A percentile compares a stretch with the other conserved stretches of the same genome.
Evolutionary conservation across 2,113 vertebrate species (phyloP).

Genomic region (Calyptomena viridis): DNA sequence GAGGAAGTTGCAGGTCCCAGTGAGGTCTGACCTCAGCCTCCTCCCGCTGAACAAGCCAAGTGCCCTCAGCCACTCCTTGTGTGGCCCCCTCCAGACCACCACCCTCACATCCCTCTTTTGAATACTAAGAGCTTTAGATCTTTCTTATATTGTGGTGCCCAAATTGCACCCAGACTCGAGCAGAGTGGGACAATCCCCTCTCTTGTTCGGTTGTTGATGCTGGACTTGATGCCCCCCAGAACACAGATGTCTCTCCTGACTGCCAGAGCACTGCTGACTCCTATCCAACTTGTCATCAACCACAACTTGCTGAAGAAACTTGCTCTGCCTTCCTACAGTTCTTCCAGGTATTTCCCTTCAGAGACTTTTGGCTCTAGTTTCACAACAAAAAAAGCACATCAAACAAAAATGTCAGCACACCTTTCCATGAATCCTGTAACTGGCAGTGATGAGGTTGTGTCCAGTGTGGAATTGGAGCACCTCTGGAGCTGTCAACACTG

Average conservation of each 20-base stretch:
- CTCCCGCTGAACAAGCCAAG: neutral
- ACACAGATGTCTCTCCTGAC: neutral
- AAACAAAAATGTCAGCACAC: neutral
- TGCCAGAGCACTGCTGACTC: neutral
- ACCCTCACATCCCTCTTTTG: neutral
- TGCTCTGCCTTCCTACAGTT: neutral
- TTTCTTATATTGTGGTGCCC: neutral
- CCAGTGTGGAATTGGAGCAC: accelerated
- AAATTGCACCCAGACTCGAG: too few species aligned
- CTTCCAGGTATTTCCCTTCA: neutral
- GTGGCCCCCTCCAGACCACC: neutral
- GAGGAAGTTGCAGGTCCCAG: neutral
- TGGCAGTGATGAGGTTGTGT: neutral
- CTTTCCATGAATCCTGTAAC: neutral
- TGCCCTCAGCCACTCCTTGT: neutral
- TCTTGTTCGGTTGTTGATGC: too few species aligned
- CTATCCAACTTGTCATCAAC: neutral
- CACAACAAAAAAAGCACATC: neutral
- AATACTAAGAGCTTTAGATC: neutral
- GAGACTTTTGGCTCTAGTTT: neutral
- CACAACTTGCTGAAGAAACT: neutral
- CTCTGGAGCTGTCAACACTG: neutral
- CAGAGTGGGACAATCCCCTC: neutral
- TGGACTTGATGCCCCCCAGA: neutral
- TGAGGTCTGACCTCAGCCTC: neutral